Evolutionary conservation across 2,113 vertebrate species (phyloP), one percentile per base, ranked within the genome.

Genomic region (Anthoscopus minutus): DNA sequence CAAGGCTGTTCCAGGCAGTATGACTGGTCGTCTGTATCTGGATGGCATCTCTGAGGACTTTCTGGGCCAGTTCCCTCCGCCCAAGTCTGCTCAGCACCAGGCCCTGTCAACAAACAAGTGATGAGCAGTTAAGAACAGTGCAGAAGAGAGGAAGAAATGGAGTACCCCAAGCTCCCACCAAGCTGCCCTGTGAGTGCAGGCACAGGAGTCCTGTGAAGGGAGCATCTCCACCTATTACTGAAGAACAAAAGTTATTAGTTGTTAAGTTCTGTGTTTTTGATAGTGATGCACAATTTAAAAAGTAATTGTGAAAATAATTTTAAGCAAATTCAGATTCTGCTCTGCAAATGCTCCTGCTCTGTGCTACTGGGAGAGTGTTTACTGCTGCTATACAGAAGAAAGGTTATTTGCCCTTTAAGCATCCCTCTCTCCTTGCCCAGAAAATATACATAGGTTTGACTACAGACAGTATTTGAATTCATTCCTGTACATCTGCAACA

Each of bases 1-100:
- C 99, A 44, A 99, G 98, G 93, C 98, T 96, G 58, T 98, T 99
- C 99, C 99, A 99, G 1, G 99, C 99, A 86, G 98, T 97, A 13
- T 99, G 99, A 73, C 98, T 98, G 22, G 98, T 99, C 95, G 98
- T 99, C 97, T 99, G 98, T 70, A 98, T 94, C 91, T 96, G 98
- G 93, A 99, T 98, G 1, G 99, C 99, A 6, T 99, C 99, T 66
- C 98, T 98, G 48, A 99, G 97, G 56, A 99, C 98, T 94, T 99
- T 99, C 98, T 99, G 99, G 6, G 99, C 99, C 47, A 99, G 97
- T 47, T 97, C 97, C 70, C 97, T 96, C 33, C 98, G 98, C 47
- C 98, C 99, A 19, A 98, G 98, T 64, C 96, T 98, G 85, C 97
- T 98, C 97, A 99, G 97, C 92, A 99, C 95, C 86, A 98, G 97